Percentiles rank a stretch among this genome's conserved stretches.
phyloP scores from a whole-genome alignment of 2,888 invertebrate species.

The Euzetes globulus region DNA sequence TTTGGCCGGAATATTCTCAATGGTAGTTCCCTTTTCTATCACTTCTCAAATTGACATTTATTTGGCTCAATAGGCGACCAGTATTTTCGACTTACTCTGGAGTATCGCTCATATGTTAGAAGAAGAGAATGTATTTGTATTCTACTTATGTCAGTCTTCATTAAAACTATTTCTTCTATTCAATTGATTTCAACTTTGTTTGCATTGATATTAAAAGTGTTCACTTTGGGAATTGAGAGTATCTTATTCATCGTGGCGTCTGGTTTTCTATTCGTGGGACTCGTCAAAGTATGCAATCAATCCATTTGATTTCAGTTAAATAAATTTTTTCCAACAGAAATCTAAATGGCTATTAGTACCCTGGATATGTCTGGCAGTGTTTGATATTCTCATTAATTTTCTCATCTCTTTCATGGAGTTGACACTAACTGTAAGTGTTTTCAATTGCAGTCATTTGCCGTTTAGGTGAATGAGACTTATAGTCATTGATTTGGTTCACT shows the following conservation, averaged over 20 bases:
- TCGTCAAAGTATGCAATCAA: constrained; percentile 32
- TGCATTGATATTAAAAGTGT: too few species aligned
- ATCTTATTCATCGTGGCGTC: constrained; percentile 32
- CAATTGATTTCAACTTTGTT: too few species aligned
- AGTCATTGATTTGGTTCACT: too few species aligned
- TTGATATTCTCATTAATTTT: constrained; percentile 34
- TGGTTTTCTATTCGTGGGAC: constrained; percentile 20
- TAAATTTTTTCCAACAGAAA: constrained; percentile 10
- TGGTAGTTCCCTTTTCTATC: constrained; percentile 9
- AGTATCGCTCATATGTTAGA: constrained; percentile 34
- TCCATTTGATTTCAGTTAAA: too few species aligned
- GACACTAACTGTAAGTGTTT: constrained; percentile 18
- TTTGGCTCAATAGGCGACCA: constrained; percentile 17
- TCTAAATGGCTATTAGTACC: constrained; percentile 31
- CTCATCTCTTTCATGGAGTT: constrained; percentile 32
- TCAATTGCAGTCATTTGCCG: too few species aligned
- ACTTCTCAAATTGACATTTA: neutral
- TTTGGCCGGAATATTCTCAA: constrained; percentile 35
- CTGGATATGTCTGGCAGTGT: constrained; percentile 29
- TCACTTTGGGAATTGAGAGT: constrained; percentile 34
- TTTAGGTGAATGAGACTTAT: too few species aligned
- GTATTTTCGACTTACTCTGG: constrained; percentile 36
- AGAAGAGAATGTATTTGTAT: constrained; percentile 29
- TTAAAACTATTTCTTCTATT: neutral
- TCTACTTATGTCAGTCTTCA: constrained; percentile 31